Conservation (phyloP, 1,140 invertebrate species). For the Caenorhabditis briggsae region DNA sequence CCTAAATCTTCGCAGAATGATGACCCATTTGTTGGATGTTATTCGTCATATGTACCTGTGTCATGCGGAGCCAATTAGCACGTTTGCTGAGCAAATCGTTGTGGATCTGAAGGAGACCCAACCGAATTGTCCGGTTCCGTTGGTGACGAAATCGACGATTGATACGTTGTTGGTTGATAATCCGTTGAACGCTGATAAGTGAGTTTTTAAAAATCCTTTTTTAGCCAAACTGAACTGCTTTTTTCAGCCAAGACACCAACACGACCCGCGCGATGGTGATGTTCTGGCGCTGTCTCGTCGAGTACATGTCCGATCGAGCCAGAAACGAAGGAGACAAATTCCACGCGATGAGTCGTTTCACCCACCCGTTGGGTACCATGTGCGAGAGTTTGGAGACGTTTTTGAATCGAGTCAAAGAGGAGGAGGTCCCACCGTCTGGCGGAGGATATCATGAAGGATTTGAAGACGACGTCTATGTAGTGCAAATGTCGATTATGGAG, state of each 20-base stretch:
- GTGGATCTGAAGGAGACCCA: not conserved
- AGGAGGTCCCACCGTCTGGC: not conserved
- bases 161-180: not conserved
- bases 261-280: constrained; percentile 4
- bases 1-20: not conserved
- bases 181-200: not conserved
- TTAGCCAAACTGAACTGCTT: too few species aligned
- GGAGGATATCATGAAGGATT: too few species aligned
- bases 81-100: not conserved
- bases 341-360: not conserved
- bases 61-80: not conserved
- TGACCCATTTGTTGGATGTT: not conserved
- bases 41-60: constrained; percentile 1
- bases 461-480: not conserved
- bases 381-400: constrained; percentile 5
- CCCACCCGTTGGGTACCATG: not conserved
- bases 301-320: not conserved
- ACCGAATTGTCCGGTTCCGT: not conserved
- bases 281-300: constrained; percentile 5
- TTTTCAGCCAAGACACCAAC: not conserved
- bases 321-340: constrained; percentile 6
- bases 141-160: not conserved
- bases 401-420: not conserved
- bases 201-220: not conserved
- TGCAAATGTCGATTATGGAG: constrained; percentile 29